Conservation (phyloP, 2,113 vertebrate species). For the Podarcis cretensis region DNA sequence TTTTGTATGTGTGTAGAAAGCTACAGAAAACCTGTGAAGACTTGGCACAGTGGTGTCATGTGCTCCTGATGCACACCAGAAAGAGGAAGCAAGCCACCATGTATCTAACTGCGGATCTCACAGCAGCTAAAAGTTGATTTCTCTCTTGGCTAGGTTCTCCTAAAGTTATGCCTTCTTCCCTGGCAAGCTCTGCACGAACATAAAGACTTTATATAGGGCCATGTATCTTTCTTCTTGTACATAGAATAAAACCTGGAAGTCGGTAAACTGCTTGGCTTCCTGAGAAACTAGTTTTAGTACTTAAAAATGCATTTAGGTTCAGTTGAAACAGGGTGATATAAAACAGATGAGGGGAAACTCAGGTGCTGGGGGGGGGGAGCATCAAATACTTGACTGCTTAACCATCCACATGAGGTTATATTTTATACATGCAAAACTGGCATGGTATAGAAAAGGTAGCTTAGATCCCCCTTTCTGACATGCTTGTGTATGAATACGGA, state of each 20-base stretch:
- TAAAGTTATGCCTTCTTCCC: neutral
- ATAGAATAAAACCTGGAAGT: constrained; percentile 1
- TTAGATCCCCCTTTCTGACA: neutral
- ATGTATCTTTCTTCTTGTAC: neutral
- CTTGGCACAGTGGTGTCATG: neutral
- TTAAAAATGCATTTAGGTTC: neutral
- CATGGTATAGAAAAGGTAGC: neutral
- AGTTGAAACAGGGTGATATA: neutral
- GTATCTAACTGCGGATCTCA: neutral
- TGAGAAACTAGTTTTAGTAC: neutral
- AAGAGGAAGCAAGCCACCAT: neutral
- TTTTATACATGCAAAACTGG: neutral
- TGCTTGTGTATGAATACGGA: neutral
- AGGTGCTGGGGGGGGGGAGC: neutral
- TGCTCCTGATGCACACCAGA: neutral
- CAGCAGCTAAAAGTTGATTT: neutral
- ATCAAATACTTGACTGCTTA: neutral
- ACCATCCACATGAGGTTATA: neutral
- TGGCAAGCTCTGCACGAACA: neutral
- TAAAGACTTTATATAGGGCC: neutral
- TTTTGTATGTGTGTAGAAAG: neutral
- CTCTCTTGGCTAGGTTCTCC: neutral
- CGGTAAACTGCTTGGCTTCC: neutral
- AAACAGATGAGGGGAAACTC: constrained; percentile 1
- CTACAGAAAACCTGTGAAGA: neutral